Base-by-base conservation (phyloP, 2,888 invertebrate genomes). In the Tipula unca region DNA sequence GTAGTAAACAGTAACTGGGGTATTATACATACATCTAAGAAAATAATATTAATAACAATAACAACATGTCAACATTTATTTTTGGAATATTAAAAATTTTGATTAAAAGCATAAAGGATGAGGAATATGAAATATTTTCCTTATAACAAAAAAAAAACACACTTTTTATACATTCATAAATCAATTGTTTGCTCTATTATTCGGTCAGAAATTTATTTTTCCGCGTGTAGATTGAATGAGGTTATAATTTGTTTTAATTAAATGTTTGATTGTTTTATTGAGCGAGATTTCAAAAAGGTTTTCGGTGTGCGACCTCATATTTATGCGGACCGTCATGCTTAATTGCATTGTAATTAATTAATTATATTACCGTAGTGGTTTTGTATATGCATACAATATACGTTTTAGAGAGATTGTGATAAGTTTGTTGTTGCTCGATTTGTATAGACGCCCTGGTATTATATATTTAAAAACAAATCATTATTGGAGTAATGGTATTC, bases 181-280 rank as follows among this genome's bases (percentile, higher is more conserved):
- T 69, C 69, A 69, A 69, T 69, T 69, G 69, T 69, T 69, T 69
- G 25, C 25, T n/a, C 13, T 20, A 69, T 69, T 69, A 25, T 69
- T 25, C 3, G 48, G 25, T 69, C 25, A 25, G 25, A 0, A 48
- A n/a, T 25, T 20, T 25, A 0, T 69, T 69, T 25, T 69, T 69
- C 69, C 25, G 25, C 54, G 54, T 1, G 20, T n/a, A 2, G 69
- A 69, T 25, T 2, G 25, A 8, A 1, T 69, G 13, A 69, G 69
- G 69, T 69, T 69, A 69, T 69, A 10, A 20, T 69, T 69, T 69
- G 69, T 69, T 69, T 69, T 25, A 69, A 69, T 69, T 69, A 69
- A 69, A 69, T 69, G 69, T 69, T n/a, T 69, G 69, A 69, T 69
- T 69, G 69, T 69, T 69, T 69, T 69, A 69, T 69, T 69, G 69